Conservation (phyloP, 2,113 vertebrate genomes). For the Polypterus bichir region DNA sequence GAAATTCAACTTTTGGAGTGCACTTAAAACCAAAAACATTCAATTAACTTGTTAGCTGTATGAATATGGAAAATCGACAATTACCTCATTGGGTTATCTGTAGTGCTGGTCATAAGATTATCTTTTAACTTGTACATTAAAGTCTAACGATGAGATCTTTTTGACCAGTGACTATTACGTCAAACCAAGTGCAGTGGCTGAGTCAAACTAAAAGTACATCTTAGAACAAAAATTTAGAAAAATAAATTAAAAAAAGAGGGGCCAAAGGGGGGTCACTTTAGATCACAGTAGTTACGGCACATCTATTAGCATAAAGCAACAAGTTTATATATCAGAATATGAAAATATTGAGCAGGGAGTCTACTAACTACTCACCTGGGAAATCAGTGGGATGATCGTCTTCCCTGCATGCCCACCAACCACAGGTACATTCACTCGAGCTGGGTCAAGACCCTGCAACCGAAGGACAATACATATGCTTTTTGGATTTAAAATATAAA, state of each 20-base stretch:
- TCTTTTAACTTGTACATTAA: background rate
- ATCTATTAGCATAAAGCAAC: too few species aligned
- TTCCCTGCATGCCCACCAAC: constrained; percentile 91
- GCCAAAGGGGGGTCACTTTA: too few species aligned
- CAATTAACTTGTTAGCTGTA: background rate
- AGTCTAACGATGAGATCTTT: too few species aligned
- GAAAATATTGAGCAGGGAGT: too few species aligned
- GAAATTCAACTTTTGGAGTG: constrained; percentile 87
- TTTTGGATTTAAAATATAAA: background rate
- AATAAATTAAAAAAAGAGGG: too few species aligned
- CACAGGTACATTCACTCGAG: constrained; percentile 78
- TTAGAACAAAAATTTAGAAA: too few species aligned
- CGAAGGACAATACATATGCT: constrained; percentile 9
- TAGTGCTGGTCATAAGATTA: background rate
- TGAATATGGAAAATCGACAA: background rate
- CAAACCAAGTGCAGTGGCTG: too few species aligned
- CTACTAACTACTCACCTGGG: constrained; percentile 49
- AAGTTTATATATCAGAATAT: too few species aligned
- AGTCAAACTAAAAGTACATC: too few species aligned
- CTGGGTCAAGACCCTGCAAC: constrained; percentile 75
- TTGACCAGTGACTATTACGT: too few species aligned
- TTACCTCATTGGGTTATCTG: fast-evolving
- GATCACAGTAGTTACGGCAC: too few species aligned
- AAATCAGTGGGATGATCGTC: constrained; percentile 93
- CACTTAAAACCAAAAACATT: constrained; percentile 41